Base-by-base conservation (phyloP, 2,797 vertebrate genomes). In the Semotilus atromaculatus region DNA sequence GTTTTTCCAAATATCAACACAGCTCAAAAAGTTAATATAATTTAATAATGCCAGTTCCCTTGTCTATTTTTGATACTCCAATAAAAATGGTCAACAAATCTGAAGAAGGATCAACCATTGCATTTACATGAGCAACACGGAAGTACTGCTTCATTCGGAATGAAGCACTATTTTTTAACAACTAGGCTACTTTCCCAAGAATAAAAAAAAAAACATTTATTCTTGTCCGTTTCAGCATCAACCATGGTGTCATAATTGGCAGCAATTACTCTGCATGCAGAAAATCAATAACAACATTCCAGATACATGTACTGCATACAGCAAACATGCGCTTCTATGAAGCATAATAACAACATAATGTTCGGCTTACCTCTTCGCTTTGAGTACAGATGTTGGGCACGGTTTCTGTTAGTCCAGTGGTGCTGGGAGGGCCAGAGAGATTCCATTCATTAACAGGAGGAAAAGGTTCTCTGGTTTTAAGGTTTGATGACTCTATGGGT, bases 401-500 rank as follows among this genome's bases (percentile, higher is more conserved):
- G 31, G 93, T 94, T 92, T 96, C 95, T 89, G 95, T 94, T 83
- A 94, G 94, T 83, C 93, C 93, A 74, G 94, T 94, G 87, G 93
- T 94, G 87, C 94, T 96, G 55, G 94, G 94, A 91, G 94, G 93
- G 88, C 94, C 94, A 84, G 95, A 93, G 89, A 95, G 92, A 79
- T 96, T 95, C 95, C 96, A 96, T 43, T 94, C 92, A 89, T 94
- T 96, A 86, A 95, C 93, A 88, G 94, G 93, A 86, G 93, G 91
- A 85, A 91, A 82, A 88, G 91, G 90, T 90, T 94, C 95, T 87
- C 89, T 90, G 14, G 90, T 91, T 89, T 94, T 94, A 72, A 73
- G 68, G 67, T 13, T 40, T 58, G 93, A 90, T 71, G 80, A 91
- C 90, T 95, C 94, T 83, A 88, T 78, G 84, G 93, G 94, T 93